Evolutionary conservation across 2,113 vertebrate genomes (phyloP).

Genomic region (Podarcis cretensis): DNA sequence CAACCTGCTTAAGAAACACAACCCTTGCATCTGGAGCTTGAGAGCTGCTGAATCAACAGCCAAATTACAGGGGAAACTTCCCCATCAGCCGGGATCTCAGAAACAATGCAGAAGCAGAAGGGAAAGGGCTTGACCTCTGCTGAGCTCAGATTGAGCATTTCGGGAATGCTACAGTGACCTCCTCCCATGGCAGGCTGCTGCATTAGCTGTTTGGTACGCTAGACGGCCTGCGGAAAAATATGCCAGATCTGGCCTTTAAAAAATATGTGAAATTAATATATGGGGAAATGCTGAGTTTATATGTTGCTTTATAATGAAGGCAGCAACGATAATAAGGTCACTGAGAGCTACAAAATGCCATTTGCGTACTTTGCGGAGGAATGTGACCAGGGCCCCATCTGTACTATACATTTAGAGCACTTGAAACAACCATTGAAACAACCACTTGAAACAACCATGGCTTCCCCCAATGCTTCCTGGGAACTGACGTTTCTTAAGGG

Average conservation of each 20-base stretch:
- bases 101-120: slow-evolving; percentile 58
- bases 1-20: slow-evolving; percentile 40
- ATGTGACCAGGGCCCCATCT: neutral
- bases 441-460: no score
- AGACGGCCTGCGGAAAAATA: no score
- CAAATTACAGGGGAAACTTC: slow-evolving; percentile 36
- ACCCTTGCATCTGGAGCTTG: slow-evolving; percentile 51
- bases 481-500: no score
- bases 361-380: neutral
- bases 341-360: no score
- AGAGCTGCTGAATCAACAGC: slow-evolving; percentile 48
- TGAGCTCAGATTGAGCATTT: neutral
- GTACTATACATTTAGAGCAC: no score
- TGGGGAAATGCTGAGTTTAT: neutral
- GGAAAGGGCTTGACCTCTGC: slow-evolving; percentile 26
- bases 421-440: no score
- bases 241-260: no score
- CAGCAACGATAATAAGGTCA: neutral
- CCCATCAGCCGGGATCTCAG: slow-evolving; percentile 32
- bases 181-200: slow-evolving; percentile 26
- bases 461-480: no score
- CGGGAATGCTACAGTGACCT: slow-evolving; percentile 19
- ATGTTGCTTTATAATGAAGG: neutral
- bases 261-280: neutral
- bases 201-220: neutral